A percentile compares a stretch with the other conserved stretches of the same genome.
Evolutionary conservation across 2,888 invertebrate genomes (phyloP).

Genomic region (Cataglyphis livida): DNA sequence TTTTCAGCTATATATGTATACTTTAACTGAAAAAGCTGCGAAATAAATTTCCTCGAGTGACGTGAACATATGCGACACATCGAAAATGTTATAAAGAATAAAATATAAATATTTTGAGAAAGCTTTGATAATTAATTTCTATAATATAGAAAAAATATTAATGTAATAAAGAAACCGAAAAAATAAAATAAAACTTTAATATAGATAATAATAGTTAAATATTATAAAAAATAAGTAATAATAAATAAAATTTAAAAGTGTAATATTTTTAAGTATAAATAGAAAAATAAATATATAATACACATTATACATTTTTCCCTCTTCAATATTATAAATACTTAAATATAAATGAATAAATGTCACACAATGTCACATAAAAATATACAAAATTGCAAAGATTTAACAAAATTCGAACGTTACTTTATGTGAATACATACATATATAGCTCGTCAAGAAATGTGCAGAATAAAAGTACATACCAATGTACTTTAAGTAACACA

Average conservation of each 20-base stretch:
- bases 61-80: neutral
- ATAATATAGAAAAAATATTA: neutral
- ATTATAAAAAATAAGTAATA: no score
- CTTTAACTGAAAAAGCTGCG: neutral
- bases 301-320: neutral
- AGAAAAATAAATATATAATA: no score
- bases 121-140: neutral
- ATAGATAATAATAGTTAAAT: no score
- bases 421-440: neutral
- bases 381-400: neutral
- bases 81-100: neutral
- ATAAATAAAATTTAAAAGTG: no score
- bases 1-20: neutral
- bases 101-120: neutral
- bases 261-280: no score
- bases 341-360: neutral
- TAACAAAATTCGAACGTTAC: neutral
- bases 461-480: neutral
- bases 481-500: neutral
- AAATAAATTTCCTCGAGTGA: neutral
- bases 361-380: neutral
- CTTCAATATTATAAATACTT: neutral
- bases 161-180: neutral
- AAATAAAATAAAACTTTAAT: no score
- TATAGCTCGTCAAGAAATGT: neutral